phyloP scores from a whole-genome alignment of 2,797 vertebrate genomes.

The Phalanger gymnotis region DNA sequence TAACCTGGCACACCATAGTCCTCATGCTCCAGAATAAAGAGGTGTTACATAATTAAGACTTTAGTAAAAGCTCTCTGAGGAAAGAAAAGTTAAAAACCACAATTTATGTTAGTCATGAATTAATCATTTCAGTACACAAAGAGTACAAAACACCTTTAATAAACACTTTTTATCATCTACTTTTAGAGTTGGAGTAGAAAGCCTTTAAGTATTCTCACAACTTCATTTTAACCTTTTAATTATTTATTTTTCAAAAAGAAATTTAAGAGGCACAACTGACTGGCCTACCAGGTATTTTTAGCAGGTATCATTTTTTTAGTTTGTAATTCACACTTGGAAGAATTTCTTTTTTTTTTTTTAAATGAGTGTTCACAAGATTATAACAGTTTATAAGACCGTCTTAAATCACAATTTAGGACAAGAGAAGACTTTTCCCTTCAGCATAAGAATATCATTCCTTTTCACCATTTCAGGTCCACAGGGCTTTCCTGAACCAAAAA shows the following conservation, averaged over 20 bases:
- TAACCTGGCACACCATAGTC: background rate
- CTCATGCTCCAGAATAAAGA: background rate
- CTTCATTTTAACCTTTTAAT: background rate
- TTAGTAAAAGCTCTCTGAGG: background rate
- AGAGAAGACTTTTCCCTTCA: background rate
- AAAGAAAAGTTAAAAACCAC: background rate
- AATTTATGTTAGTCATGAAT: background rate
- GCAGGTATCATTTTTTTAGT: background rate
- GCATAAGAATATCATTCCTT: background rate
- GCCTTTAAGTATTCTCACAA: background rate
- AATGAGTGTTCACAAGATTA: background rate
- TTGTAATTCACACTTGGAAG: background rate
- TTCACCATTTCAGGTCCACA: background rate
- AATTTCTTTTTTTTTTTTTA: background rate
- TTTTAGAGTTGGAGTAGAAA: background rate
- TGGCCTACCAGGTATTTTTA: background rate
- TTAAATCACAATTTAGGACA: background rate
- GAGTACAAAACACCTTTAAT: background rate
- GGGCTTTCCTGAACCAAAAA: background rate
- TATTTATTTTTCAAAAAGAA: background rate
- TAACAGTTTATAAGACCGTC: background rate
- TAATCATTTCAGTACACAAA: background rate
- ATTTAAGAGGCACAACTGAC: background rate
- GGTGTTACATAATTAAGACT: background rate
- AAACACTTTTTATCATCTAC: background rate